Evolutionary conservation across 2,113 vertebrate genomes (phyloP), one percentile per base, ranked within the genome.

Genomic region (Ceyx cyanopectus): DNA sequence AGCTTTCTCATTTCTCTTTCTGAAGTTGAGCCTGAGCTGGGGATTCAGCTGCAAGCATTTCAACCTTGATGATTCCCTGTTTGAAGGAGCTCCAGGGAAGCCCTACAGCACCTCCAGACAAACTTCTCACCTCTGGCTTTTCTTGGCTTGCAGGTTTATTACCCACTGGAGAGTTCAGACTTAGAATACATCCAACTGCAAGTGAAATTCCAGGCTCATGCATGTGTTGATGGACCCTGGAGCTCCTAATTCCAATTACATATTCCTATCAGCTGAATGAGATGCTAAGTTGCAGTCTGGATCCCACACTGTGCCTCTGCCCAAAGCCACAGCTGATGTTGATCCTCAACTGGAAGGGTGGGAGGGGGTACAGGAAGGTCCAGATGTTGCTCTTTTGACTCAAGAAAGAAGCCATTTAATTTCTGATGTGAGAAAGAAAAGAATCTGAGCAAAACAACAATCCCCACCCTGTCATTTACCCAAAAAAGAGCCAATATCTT

Each of bases 81-180:
- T 92, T 89, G 91, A 93, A 83, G 95, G 87, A 96, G 95, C 87
- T 96, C 95, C 94, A 96, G 95, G 92, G 95, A 96, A 94, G 95
- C 63, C 91, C 94, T 93, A 57, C 13, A 32, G 68, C 10, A 95
- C 81, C 95, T 94, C 92, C 81, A 94, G 91, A 96, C 92, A 82
- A 93, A 96, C 87, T 95, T 95, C 91, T 96, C 78, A 4, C 95
- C 94, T 96, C 72, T 95, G 93, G 85, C 91, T 96, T 95, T 94
- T 92, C 91, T 94, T 95, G 95, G 96, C 94, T 70, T 90, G 68
- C 72, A 90, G 72, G 76, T 91, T 95, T 92, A 95, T 94, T 61
- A 83, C n/a, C 45, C 92, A 81, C 65, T 21, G 6, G 81, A 84
- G 95, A 91, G 14, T 9, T 85, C 43, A 91, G 87, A 67, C 18